Percentiles rank a stretch among this genome's conserved stretches.
phyloP scores from a whole-genome alignment of 2,888 invertebrate species.

The Ecdyonurus torrentis region DNA sequence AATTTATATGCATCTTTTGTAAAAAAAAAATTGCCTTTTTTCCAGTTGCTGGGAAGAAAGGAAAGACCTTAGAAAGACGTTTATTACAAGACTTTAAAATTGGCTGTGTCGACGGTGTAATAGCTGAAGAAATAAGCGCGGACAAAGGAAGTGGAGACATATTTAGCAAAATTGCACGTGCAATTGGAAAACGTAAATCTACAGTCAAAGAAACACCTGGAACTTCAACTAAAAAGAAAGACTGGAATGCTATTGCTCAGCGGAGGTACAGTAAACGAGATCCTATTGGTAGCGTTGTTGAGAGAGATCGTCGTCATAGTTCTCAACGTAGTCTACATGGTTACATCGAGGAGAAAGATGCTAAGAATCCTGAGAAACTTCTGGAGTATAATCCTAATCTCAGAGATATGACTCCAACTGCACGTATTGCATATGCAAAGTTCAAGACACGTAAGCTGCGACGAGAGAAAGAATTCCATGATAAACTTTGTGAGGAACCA shows the following conservation, averaged over 20 bases:
- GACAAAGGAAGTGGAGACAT: constrained; percentile 58
- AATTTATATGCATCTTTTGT: constrained; percentile 16
- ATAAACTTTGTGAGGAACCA: constrained; percentile 16
- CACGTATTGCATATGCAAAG: constrained; percentile 72
- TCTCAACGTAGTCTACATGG: constrained; percentile 50
- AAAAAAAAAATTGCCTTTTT: constrained; percentile 14
- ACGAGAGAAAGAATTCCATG: constrained; percentile 30
- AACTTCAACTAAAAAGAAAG: constrained; percentile 31
- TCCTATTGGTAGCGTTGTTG: constrained; percentile 62
- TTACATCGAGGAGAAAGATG: constrained; percentile 43
- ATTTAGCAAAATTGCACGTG: constrained; percentile 67
- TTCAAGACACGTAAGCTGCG: constrained; percentile 63
- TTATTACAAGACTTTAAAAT: constrained; percentile 82
- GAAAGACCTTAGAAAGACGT: constrained; percentile 70
- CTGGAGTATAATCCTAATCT: constrained; percentile 63
- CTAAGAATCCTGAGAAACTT: constrained; percentile 13
- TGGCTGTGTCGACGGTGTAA: constrained; percentile 68
- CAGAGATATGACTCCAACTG: constrained; percentile 53
- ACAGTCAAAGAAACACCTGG: constrained; percentile 39
- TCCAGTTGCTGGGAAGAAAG: constrained; percentile 66
- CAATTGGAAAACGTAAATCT: constrained; percentile 43
- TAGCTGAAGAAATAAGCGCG: constrained; percentile 50
- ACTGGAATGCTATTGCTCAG: constrained; percentile 72
- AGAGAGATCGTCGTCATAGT: constrained; percentile 42
- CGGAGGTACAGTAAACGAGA: constrained; percentile 40